Evolutionary conservation across 2,113 vertebrate species (phyloP).

Genomic region (Lepus americanus): DNA sequence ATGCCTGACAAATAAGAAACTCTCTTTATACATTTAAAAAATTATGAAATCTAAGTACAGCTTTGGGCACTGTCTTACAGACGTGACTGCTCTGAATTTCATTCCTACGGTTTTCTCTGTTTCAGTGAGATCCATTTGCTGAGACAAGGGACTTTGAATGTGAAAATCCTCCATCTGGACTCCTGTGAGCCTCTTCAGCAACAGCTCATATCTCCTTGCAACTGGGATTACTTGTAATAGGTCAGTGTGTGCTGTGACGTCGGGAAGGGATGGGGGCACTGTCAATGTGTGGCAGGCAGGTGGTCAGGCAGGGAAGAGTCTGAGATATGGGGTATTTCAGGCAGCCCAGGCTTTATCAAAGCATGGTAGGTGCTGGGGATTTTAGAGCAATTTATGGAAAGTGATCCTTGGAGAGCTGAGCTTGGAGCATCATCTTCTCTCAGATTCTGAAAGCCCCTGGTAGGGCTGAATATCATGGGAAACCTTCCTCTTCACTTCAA

Average conservation of each 20-base stretch:
- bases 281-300: neutral
- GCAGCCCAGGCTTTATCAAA: neutral
- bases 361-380: neutral
- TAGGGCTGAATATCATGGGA: neutral
- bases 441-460: neutral
- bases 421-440: neutral
- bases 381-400: neutral
- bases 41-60: neutral
- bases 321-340: neutral
- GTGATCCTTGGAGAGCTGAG: neutral
- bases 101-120: neutral
- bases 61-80: neutral
- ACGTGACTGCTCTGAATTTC: neutral
- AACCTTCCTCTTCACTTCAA: neutral
- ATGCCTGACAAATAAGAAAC: neutral
- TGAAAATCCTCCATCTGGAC: neutral
- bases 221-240: neutral
- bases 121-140: neutral
- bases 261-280: neutral
- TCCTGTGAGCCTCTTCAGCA: neutral
- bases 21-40: neutral
- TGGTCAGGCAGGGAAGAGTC: no score
- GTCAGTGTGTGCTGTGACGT: neutral
- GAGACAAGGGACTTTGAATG: neutral
- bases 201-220: fast-evolving